A percentile compares a stretch with the other conserved stretches of the same genome.
phyloP scores from a whole-genome alignment of 2,888 invertebrate species.

The Nineta flava region DNA sequence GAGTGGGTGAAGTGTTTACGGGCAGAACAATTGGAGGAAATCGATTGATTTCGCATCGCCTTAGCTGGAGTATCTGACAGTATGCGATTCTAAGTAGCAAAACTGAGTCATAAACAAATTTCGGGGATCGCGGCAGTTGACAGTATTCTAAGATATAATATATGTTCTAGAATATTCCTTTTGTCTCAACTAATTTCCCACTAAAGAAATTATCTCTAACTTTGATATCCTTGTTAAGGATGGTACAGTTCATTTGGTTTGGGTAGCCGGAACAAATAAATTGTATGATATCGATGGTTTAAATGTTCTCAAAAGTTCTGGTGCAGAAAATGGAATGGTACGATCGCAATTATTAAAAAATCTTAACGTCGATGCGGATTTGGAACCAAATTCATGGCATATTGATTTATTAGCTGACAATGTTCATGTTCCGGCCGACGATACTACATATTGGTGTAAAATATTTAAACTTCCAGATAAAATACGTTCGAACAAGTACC shows the following conservation, averaged over 20 bases:
- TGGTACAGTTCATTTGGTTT: slow-evolving; percentile 77
- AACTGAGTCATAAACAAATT: background rate
- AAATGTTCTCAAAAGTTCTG: slow-evolving; percentile 34
- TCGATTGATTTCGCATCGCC: too few relatives aligned
- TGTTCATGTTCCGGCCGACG: slow-evolving; percentile 59
- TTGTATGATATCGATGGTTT: slow-evolving; percentile 50
- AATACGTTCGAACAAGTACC: slow-evolving; percentile 48
- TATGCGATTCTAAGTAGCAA: too few relatives aligned
- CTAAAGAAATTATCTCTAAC: background rate
- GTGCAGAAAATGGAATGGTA: slow-evolving; percentile 52
- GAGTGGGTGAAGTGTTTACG: too few relatives aligned
- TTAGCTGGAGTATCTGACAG: too few relatives aligned
- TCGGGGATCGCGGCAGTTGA: background rate
- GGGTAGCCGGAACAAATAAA: slow-evolving; percentile 65
- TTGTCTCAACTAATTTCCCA: too few relatives aligned
- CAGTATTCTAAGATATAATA: background rate
- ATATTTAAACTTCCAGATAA: slow-evolving; percentile 61
- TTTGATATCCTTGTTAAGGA: slow-evolving; percentile 35
- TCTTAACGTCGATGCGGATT: slow-evolving; percentile 22
- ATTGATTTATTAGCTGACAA: slow-evolving; percentile 45
- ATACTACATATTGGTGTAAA: slow-evolving; percentile 97
- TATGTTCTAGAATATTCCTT: background rate
- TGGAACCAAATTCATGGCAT: slow-evolving; percentile 33
- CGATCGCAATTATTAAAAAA: slow-evolving; percentile 55
- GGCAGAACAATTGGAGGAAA: too few relatives aligned